These are phyloP conservation scores for Apodemia zela DNA, from an alignment of 2,888 invertebrate species.

Conservation along the genomic window DNA sequence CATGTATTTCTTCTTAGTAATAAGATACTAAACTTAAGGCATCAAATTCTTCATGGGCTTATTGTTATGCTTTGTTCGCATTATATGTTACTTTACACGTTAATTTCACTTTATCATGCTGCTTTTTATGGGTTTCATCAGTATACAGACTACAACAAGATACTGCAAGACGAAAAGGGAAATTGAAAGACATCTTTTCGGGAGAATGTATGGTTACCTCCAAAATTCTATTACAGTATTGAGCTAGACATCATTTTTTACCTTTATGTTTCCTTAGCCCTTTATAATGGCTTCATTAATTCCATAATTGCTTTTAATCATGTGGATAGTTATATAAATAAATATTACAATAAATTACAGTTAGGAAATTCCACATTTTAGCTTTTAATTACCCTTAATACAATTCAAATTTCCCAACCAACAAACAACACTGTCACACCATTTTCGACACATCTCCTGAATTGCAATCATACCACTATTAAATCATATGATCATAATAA, in stretches of 20 bases:
- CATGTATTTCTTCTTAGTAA: constrained; percentile 45
- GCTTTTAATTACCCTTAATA: constrained; percentile 6
- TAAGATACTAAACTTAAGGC: constrained; percentile 59
- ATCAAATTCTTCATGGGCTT: constrained; percentile 64
- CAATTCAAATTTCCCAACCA: not conserved
- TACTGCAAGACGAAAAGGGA: constrained; percentile 89
- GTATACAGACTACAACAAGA: constrained; percentile 89
- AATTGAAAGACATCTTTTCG: constrained; percentile 92
- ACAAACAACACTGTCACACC: constrained; percentile 3
- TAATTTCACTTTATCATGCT: constrained; percentile 81
- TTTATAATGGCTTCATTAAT: constrained; percentile 25
- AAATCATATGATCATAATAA: not conserved
- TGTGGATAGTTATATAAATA: constrained; percentile 11
- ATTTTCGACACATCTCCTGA: not conserved
- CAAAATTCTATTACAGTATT: constrained; percentile 71
- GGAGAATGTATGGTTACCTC: constrained; percentile 88
- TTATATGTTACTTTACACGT: constrained; percentile 70
- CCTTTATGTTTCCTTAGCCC: constrained; percentile 26
- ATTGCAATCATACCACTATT: constrained; percentile 7
- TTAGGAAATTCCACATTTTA: constrained; percentile 1
- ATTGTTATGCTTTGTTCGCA: constrained; percentile 71
- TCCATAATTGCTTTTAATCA: constrained; percentile 19
- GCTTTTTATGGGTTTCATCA: constrained; percentile 84
- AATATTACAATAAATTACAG: not conserved
- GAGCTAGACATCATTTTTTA: constrained; percentile 57